phyloP scores from a whole-genome alignment of 2,888 invertebrate species.

The Dorcus parallelipipedus region DNA sequence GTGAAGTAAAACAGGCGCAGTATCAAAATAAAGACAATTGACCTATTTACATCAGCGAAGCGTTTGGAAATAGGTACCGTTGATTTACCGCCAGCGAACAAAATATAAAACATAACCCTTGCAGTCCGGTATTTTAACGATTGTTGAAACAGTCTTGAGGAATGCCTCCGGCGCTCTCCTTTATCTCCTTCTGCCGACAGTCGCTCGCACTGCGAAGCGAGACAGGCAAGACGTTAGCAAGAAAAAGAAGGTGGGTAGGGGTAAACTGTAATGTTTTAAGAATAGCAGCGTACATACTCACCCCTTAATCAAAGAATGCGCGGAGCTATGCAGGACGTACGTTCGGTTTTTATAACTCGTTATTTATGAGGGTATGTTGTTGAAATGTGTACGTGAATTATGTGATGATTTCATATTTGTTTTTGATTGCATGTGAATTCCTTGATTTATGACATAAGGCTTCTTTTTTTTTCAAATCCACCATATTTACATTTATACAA shows the following conservation, averaged over 20 bases:
- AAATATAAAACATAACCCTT: constrained; percentile 20
- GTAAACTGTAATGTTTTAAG: constrained; percentile 30
- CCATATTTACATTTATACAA: too few relatives aligned
- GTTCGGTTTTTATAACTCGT: constrained; percentile 17
- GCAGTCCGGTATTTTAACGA: constrained; percentile 22
- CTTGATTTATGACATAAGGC: too few relatives aligned
- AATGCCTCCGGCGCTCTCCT: constrained; percentile 11
- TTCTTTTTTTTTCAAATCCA: too few relatives aligned
- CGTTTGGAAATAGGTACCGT: background rate
- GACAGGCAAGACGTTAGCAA: constrained; percentile 5
- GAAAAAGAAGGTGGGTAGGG: constrained; percentile 21
- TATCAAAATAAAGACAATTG: too few relatives aligned
- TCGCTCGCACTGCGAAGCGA: constrained; percentile 7
- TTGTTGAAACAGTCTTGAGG: constrained; percentile 22
- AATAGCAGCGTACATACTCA: constrained; percentile 32
- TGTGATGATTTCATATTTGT: constrained; percentile 14
- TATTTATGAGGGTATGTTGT: constrained; percentile 22
- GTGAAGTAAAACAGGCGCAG: too few relatives aligned
- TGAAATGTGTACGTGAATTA: constrained; percentile 21
- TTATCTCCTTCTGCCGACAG: background rate
- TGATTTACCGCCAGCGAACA: constrained; percentile 1
- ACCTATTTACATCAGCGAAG: too few relatives aligned
- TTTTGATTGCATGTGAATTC: constrained; percentile 7
- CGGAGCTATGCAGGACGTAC: constrained; percentile 27
- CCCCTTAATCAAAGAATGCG: constrained; percentile 29